A percentile compares a stretch with the other conserved stretches of the same genome.
Conservation (phyloP, 2,888 invertebrate genomes). For the Microplitis deprimator region DNA sequence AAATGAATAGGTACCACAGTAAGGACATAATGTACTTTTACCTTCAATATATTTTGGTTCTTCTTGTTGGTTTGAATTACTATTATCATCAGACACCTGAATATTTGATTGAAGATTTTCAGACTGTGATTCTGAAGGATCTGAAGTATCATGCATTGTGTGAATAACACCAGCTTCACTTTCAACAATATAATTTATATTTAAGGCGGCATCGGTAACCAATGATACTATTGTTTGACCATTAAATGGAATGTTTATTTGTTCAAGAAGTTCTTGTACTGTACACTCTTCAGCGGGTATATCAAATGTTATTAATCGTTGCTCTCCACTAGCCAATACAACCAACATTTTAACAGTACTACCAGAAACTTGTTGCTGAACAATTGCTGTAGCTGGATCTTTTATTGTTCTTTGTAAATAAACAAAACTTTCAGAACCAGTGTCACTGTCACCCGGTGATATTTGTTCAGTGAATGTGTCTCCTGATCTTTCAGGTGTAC, state of each 20-base stretch:
- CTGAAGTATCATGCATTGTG: slow-evolving; percentile 45
- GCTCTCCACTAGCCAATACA: slow-evolving; percentile 83
- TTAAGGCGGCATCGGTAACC: slow-evolving; percentile 81
- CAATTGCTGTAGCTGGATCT: slow-evolving; percentile 63
- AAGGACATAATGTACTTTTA: slow-evolving; percentile 83
- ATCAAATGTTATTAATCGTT: slow-evolving; percentile 86
- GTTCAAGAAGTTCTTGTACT: slow-evolving; percentile 85
- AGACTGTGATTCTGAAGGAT: slow-evolving; percentile 28
- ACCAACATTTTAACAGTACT: slow-evolving; percentile 86
- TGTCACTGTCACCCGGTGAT: slow-evolving; percentile 43
- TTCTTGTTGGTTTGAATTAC: slow-evolving; percentile 59
- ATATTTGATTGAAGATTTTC: not conserved
- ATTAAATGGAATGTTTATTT: slow-evolving; percentile 82
- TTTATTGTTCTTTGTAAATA: slow-evolving; percentile 64
- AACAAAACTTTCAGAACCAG: slow-evolving; percentile 58
- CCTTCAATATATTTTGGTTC: slow-evolving; percentile 79
- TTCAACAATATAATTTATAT: slow-evolving; percentile 86
- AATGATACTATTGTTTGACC: slow-evolving; percentile 82
- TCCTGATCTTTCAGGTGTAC: slow-evolving; percentile 41
- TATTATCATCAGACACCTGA: slow-evolving; percentile 58
- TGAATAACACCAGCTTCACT: slow-evolving; percentile 72
- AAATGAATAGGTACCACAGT: slow-evolving; percentile 85
- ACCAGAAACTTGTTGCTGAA: slow-evolving; percentile 65
- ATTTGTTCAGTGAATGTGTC: slow-evolving; percentile 47
- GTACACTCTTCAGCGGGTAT: slow-evolving; percentile 87